Percentiles rank a stretch among this genome's conserved stretches.
Evolutionary conservation across 2,888 invertebrate genomes (phyloP).

Genomic region (Xylophagus ater): DNA sequence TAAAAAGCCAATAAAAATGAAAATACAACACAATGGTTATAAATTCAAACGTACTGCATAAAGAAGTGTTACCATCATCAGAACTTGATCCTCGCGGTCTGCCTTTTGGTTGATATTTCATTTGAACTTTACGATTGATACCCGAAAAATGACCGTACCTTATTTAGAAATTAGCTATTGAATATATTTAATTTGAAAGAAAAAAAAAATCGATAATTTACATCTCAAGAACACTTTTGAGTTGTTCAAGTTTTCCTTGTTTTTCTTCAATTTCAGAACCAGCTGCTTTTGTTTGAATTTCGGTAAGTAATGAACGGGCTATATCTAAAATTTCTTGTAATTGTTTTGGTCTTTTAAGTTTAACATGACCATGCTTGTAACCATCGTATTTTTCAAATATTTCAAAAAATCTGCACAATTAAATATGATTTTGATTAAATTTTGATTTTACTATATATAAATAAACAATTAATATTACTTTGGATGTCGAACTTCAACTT

Average conservation of each 20-base stretch:
- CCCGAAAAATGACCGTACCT: constrained; percentile 99
- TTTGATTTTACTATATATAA: background rate
- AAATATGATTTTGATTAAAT: background rate
- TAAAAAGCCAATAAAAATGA: too few species aligned
- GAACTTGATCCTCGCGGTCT: constrained; percentile 84
- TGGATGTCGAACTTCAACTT: constrained; percentile 94
- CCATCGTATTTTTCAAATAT: constrained; percentile 97
- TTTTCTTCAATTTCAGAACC: constrained; percentile 94
- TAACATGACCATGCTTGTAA: constrained; percentile 89
- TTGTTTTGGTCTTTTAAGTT: constrained; percentile 94
- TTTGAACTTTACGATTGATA: constrained; percentile 98
- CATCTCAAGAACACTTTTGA: constrained; percentile 99
- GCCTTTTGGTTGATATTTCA: constrained; percentile 97
- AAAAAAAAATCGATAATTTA: constrained; percentile 40
- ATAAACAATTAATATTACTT: constrained; percentile 46
- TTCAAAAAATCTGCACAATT: constrained; percentile 74
- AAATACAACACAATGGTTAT: background rate
- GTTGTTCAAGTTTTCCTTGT: constrained; percentile 90
- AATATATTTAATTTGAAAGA: background rate
- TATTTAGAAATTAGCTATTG: constrained; percentile 11
- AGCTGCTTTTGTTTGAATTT: constrained; percentile 77
- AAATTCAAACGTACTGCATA: constrained; percentile 19
- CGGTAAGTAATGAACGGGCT: constrained; percentile 76
- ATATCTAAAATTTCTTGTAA: constrained; percentile 96
- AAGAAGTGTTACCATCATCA: constrained; percentile 69